phyloP scores from a whole-genome alignment of 2,888 invertebrate genomes.

The Xanthia icteritia region DNA sequence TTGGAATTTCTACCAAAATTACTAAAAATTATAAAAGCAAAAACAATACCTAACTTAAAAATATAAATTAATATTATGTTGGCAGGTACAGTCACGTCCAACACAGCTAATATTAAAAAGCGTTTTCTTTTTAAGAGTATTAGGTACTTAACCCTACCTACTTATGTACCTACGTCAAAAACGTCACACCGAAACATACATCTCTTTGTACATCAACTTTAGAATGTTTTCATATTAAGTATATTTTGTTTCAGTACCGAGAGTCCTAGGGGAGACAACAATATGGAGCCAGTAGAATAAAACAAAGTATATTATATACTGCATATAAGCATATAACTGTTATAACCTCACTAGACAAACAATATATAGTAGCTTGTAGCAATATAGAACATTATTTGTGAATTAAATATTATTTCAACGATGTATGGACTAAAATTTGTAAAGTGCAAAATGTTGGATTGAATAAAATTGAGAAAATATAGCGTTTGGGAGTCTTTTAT shows the following conservation, averaged over 20 bases:
- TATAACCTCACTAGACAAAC: constrained; percentile 60
- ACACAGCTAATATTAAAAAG: background rate
- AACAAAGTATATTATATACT: constrained; percentile 44
- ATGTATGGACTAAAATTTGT: constrained; percentile 51
- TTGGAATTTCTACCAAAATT: background rate
- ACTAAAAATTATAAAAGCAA: background rate
- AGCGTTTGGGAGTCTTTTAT: constrained; percentile 17
- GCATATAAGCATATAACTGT: constrained; percentile 37
- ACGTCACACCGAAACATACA: constrained; percentile 16
- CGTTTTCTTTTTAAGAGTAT: constrained; percentile 2
- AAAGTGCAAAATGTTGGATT: constrained; percentile 49
- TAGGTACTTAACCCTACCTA: background rate
- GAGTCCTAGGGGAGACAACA: constrained; percentile 67
- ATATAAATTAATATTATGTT: too few species aligned
- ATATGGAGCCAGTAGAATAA: constrained; percentile 69
- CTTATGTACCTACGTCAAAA: background rate
- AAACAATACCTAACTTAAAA: background rate
- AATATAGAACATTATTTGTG: constrained; percentile 43
- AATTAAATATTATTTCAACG: constrained; percentile 50
- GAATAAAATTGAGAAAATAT: constrained; percentile 55
- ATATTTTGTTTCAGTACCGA: constrained; percentile 75
- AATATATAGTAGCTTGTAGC: constrained; percentile 37
- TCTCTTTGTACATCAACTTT: constrained; percentile 28
- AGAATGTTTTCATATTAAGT: constrained; percentile 29
- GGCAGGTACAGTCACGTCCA: background rate